phyloP scores from a whole-genome alignment of 2,888 invertebrate genomes.

The Nineta flava region DNA sequence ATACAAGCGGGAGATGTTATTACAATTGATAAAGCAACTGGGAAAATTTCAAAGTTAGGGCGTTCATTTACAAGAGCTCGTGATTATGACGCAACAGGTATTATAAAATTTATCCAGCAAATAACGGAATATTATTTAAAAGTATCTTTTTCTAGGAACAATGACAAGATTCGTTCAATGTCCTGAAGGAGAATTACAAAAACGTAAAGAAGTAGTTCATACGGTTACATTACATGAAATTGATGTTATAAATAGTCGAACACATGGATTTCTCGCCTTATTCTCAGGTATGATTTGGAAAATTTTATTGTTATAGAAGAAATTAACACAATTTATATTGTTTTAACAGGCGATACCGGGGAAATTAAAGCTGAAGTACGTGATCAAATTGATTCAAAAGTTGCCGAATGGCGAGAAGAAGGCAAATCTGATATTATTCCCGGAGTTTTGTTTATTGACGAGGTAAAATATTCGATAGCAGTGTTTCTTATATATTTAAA shows the following conservation, averaged over 20 bases:
- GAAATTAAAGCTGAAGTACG: slow-evolving; percentile 96
- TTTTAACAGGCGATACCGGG: slow-evolving; percentile 76
- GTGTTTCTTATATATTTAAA: too few relatives aligned
- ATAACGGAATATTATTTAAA: slow-evolving; percentile 3
- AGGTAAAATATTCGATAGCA: slow-evolving; percentile 47
- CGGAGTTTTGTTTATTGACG: slow-evolving; percentile 92
- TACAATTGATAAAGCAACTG: slow-evolving; percentile 96
- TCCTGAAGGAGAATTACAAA: slow-evolving; percentile 96
- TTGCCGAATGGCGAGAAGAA: slow-evolving; percentile 97
- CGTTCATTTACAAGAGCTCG: slow-evolving; percentile 90
- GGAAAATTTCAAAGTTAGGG: slow-evolving; percentile 79
- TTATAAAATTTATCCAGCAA: background rate
- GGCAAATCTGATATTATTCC: slow-evolving; percentile 98
- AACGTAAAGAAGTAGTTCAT: slow-evolving; percentile 93
- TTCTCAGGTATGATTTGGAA: slow-evolving; percentile 56
- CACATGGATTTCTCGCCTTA: slow-evolving; percentile 92
- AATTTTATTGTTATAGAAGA: background rate
- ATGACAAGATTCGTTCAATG: slow-evolving; percentile 90
- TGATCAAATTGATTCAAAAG: slow-evolving; percentile 94
- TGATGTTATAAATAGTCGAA: slow-evolving; percentile 96
- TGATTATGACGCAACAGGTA: slow-evolving; percentile 94
- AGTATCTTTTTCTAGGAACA: slow-evolving; percentile 28
- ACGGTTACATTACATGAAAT: slow-evolving; percentile 98
- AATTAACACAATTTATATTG: background rate
- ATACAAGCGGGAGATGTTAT: slow-evolving; percentile 93